phyloP scores from a whole-genome alignment of 2,888 invertebrate species.

The Geophilus truncorum region DNA sequence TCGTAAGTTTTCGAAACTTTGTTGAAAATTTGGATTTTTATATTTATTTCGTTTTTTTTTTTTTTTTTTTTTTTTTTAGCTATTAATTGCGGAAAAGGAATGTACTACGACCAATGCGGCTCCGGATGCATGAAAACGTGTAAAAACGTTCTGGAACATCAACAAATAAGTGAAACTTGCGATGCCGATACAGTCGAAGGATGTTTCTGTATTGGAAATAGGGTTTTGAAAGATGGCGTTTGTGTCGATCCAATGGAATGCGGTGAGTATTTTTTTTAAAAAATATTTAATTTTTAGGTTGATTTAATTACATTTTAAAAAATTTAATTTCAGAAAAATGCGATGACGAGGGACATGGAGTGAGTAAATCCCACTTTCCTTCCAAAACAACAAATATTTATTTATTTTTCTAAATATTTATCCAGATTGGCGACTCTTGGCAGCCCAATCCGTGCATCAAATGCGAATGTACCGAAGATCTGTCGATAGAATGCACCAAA shows the following conservation, averaged over 20 bases:
- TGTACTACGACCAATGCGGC: constrained; percentile 56
- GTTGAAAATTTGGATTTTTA: background rate
- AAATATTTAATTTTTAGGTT: too few relatives aligned
- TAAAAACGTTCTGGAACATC: constrained; percentile 55
- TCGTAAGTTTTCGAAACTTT: too few relatives aligned
- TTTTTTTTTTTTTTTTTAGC: background rate
- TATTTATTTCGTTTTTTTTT: background rate
- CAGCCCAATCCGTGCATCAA: constrained; percentile 65
- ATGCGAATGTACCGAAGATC: constrained; percentile 59
- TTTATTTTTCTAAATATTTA: background rate
- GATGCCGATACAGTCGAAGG: constrained; percentile 59
- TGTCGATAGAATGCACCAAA: constrained; percentile 39
- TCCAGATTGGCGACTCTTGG: constrained; percentile 62
- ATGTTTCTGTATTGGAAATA: constrained; percentile 75
- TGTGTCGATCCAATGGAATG: constrained; percentile 65
- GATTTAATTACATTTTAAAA: too few relatives aligned
- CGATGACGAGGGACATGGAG: constrained; percentile 62
- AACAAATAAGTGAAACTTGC: constrained; percentile 43
- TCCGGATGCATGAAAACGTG: constrained; percentile 63
- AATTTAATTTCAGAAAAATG: constrained; percentile 55
- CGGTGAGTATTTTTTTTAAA: constrained; percentile 35
- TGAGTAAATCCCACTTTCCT: too few relatives aligned
- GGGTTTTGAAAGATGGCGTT: constrained; percentile 64
- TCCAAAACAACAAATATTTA: background rate
- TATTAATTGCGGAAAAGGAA: constrained; percentile 52